Evolutionary conservation across 2,888 invertebrate genomes (phyloP).

Genomic region (Watsonalla binaria): DNA sequence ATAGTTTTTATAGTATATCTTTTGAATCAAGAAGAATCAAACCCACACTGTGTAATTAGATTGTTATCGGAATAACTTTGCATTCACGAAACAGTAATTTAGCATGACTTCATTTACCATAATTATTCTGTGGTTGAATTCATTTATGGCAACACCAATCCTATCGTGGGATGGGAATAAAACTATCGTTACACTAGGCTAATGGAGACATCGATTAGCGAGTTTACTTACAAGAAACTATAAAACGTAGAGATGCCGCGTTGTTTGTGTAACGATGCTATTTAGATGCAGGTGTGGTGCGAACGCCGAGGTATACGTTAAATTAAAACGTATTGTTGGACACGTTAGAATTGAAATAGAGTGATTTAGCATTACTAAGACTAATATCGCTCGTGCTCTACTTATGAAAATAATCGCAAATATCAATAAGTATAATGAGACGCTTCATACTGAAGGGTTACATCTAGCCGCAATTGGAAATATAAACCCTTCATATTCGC

Average conservation of each 20-base stretch:
- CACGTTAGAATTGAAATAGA: neutral
- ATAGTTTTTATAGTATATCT: no score
- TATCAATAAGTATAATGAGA: neutral
- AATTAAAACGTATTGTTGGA: neutral
- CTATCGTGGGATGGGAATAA: neutral
- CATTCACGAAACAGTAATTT: no score
- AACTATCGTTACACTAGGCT: neutral
- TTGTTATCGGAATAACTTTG: no score
- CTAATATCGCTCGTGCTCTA: neutral
- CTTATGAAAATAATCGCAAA: no score
- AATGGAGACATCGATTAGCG: neutral
- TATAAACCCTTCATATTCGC: neutral
- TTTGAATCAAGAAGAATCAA: no score
- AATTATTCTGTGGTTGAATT: neutral
- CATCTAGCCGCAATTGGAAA: neutral
- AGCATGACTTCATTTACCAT: conserved; percentile 10
- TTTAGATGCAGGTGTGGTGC: conserved; percentile 10
- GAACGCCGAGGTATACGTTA: neutral
- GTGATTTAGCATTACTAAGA: neutral
- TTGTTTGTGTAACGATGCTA: neutral
- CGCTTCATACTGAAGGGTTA: neutral
- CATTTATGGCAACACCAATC: neutral
- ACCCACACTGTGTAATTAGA: no score
- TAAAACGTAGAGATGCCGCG: neutral
- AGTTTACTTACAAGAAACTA: neutral